phyloP scores from a whole-genome alignment of 2,888 invertebrate species.

The Malthinus flaveolus region DNA sequence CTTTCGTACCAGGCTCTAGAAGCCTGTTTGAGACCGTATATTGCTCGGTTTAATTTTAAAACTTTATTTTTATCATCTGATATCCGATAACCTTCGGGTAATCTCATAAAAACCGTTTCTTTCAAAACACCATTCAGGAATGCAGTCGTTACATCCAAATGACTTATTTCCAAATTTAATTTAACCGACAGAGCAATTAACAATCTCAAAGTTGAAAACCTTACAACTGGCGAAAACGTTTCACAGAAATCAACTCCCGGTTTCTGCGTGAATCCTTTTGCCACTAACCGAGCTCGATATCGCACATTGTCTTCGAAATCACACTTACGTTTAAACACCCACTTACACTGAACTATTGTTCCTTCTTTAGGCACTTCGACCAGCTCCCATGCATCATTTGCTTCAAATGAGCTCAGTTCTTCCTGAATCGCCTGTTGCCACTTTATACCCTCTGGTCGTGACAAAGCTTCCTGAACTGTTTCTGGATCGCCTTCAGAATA shows the following conservation, averaged over 20 bases:
- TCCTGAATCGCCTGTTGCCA: conserved; percentile 39
- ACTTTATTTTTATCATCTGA: too few species aligned
- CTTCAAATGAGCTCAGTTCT: conserved; percentile 20
- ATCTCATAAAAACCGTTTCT: conserved; percentile 11
- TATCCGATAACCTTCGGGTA: not conserved
- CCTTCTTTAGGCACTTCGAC: conserved; percentile 28
- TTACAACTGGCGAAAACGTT: conserved; percentile 32
- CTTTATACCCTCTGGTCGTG: conserved; percentile 31
- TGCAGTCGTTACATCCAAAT: conserved; percentile 37
- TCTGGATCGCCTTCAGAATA: conserved; percentile 22
- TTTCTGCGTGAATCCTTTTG: conserved; percentile 34
- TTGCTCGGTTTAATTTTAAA: too few species aligned
- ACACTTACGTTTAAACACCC: conserved; percentile 39
- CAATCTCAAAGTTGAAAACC: conserved; percentile 22
- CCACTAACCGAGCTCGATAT: conserved; percentile 37
- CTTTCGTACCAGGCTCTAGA: conserved; percentile 6
- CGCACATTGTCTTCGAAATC: conserved; percentile 31
- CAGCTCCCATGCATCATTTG: conserved; percentile 39
- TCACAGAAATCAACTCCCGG: conserved; percentile 34
- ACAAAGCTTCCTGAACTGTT: conserved; percentile 34
- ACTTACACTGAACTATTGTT: conserved; percentile 39
- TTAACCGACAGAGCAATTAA: conserved; percentile 30
- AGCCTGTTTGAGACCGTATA: too few species aligned
- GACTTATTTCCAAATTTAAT: conserved; percentile 29
- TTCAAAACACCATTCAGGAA: conserved; percentile 36